Percentiles rank a stretch among this genome's conserved stretches.
These are phyloP conservation scores for Cryptotermes secundus DNA, from an alignment of 1,140 invertebrate species.

Conservation along the genomic window DNA sequence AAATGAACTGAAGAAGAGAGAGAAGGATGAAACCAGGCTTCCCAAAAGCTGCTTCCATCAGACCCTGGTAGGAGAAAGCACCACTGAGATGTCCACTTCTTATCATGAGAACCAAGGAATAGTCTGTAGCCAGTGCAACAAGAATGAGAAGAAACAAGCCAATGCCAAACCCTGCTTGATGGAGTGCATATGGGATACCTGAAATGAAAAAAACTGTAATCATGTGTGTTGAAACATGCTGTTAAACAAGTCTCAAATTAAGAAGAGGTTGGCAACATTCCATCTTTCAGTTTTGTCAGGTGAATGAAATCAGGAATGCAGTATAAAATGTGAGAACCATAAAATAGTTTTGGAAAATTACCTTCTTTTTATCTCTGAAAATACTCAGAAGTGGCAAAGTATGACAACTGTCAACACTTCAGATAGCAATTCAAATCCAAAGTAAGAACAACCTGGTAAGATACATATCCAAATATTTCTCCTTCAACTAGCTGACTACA, in stretches of 20 bases:
- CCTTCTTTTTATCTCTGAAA: too few relatives aligned
- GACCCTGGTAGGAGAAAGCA: conserved; percentile 79
- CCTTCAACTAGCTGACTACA: background rate
- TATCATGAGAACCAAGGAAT: conserved; percentile 81
- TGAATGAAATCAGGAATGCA: too few relatives aligned
- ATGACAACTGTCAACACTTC: too few relatives aligned
- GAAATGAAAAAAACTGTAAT: conserved; percentile 6
- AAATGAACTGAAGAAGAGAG: conserved; percentile 77
- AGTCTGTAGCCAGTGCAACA: conserved; percentile 79
- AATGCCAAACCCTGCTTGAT: conserved; percentile 77
- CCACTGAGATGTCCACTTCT: conserved; percentile 77
- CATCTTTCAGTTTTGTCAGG: too few relatives aligned
- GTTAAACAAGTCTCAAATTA: too few relatives aligned
- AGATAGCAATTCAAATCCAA: too few relatives aligned
- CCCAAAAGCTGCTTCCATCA: conserved; percentile 82
- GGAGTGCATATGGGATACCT: conserved; percentile 81
- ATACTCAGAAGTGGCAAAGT: too few relatives aligned
- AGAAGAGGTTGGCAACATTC: too few relatives aligned
- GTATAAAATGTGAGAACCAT: too few relatives aligned
- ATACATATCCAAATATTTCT: background rate
- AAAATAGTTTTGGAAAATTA: too few relatives aligned
- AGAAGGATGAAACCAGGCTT: conserved; percentile 76
- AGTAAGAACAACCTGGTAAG: too few relatives aligned
- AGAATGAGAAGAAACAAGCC: conserved; percentile 72
- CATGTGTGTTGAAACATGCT: too few relatives aligned